Evolutionary conservation across 2,888 invertebrate species (phyloP).

Genomic region (Nomada flava): DNA sequence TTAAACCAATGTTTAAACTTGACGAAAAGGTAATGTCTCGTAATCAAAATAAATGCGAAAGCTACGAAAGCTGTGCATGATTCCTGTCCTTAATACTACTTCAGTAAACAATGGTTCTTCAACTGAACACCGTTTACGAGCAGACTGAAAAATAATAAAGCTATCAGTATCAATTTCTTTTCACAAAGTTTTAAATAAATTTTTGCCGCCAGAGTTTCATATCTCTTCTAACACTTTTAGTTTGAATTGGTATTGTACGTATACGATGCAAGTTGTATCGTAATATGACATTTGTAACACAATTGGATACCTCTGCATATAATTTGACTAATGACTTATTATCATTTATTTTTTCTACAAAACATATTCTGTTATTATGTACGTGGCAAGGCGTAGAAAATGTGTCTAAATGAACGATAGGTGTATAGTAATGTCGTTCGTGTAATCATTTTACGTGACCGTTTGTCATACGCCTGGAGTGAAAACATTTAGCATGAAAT

Average conservation of each 20-base stretch:
- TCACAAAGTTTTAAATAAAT: too few relatives aligned
- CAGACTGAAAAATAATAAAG: too few relatives aligned
- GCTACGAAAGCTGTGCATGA: too few relatives aligned
- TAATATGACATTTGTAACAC: neutral
- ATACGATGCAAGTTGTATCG: neutral
- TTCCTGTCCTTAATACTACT: too few relatives aligned
- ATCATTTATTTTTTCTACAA: neutral
- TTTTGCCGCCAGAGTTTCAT: neutral
- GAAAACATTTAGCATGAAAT: constrained; percentile 17
- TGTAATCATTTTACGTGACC: constrained; percentile 10
- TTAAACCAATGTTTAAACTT: too few relatives aligned
- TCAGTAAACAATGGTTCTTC: too few relatives aligned
- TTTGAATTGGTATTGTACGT: neutral
- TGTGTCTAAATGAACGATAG: constrained; percentile 1
- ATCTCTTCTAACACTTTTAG: too few relatives aligned
- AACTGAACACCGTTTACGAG: too few relatives aligned
- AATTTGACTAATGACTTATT: neutral
- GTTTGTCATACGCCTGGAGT: constrained; percentile 13
- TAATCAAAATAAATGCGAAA: too few relatives aligned
- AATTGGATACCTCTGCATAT: neutral
- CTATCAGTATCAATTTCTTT: too few relatives aligned
- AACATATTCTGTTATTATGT: neutral
- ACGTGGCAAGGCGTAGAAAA: neutral
- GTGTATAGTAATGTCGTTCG: neutral
- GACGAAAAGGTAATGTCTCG: too few relatives aligned